Evolutionary conservation across 1,140 invertebrate species (phyloP), one percentile per base, ranked within the genome.

Genomic region (Rhynchophorus ferrugineus): DNA sequence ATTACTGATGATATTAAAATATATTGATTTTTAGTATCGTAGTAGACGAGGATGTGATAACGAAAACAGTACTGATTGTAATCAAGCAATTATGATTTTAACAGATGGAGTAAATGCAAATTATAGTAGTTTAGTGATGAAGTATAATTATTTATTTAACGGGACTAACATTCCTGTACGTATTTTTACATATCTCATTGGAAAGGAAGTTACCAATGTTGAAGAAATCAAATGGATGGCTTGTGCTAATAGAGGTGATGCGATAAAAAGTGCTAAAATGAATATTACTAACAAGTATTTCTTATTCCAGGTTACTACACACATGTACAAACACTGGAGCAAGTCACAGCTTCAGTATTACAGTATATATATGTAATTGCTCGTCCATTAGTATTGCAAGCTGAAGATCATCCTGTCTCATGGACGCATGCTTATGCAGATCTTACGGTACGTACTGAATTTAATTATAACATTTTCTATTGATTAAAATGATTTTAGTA

Each of bases 51-150:
- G 75, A 37, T 85, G 84, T 47, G 61, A 64, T 52, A 75, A 73
- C 44, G 74, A 71, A 44, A 61, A 67, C 1, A 71, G 74, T 8
- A 76, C 76, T 49, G 76, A 80, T 8, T 99, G 95, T 65, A 98
- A 98, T 73, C 94, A 98, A 73, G 83, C 93, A 6, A 95, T 99
- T 36, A 98, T 99, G 94, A 71, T 99, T n/a, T 83, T 99, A 37
- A 98, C 96, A 1, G 97, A 99, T 73, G 93, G 94, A 21, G 85
- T 96, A n/a, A 84, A 92, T 1, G 84, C 86, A 42, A 93, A 92
- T 65, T 81, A 89, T 41, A 91, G 91, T 20, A 83, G 85, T 57
- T 81, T 97, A 7, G 95, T 98, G 63, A 75, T 88, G 57, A 71
- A 79, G 39, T 88, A 92, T 70, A 98, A 98, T 68, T 81, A 82